phyloP scores from a whole-genome alignment of 2,888 invertebrate genomes.

The Andricus quercusramuli region DNA sequence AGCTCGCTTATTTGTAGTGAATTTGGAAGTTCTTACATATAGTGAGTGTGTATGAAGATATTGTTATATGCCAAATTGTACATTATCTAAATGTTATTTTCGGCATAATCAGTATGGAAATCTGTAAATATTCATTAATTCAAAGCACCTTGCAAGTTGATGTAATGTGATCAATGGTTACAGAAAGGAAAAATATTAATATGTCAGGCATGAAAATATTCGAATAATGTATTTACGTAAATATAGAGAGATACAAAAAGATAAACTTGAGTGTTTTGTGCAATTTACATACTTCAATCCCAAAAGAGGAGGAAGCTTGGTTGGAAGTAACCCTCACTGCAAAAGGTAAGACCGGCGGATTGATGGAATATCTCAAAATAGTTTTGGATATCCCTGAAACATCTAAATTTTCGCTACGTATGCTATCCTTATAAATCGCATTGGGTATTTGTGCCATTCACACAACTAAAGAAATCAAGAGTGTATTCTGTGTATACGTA shows the following conservation, averaged over 20 bases:
- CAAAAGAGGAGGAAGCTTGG: too few relatives aligned
- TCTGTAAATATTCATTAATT: slow-evolving; percentile 44
- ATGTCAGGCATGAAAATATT: neutral
- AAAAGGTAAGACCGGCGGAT: too few relatives aligned
- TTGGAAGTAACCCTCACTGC: too few relatives aligned
- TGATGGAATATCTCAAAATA: too few relatives aligned
- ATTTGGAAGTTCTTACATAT: neutral
- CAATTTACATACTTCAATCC: too few relatives aligned
- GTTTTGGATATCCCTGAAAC: too few relatives aligned
- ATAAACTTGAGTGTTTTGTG: neutral
- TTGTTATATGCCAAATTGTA: neutral
- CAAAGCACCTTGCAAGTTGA: slow-evolving; percentile 68
- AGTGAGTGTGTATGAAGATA: neutral
- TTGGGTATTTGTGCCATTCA: too few relatives aligned
- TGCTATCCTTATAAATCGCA: too few relatives aligned
- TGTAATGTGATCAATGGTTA: slow-evolving; percentile 69
- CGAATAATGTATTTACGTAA: slow-evolving; percentile 1
- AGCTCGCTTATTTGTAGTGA: neutral
- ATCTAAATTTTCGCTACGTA: too few relatives aligned
- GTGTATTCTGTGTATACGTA: too few relatives aligned
- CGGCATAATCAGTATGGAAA: neutral
- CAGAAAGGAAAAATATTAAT: slow-evolving; percentile 39
- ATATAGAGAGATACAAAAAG: neutral
- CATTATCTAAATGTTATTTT: neutral
- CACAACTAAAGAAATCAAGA: too few relatives aligned